These are phyloP conservation scores for Hoplodrina ambigua DNA, from an alignment of 2,888 invertebrate species.

Conservation along the genomic window DNA sequence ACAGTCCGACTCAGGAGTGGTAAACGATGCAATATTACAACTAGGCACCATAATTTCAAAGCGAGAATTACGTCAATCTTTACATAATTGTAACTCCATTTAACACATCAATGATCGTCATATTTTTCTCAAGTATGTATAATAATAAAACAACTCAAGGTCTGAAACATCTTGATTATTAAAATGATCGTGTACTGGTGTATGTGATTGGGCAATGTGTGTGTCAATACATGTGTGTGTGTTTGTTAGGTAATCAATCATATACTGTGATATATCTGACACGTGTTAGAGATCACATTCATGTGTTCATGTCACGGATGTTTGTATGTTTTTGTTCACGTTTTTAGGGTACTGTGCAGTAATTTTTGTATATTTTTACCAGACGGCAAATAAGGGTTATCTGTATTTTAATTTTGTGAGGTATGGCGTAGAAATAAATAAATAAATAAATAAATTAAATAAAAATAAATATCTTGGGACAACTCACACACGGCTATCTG, in stretches of 20 bases:
- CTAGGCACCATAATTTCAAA: neutral
- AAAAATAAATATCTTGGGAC: no score
- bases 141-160: slow-evolving; percentile 57
- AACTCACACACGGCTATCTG: no score
- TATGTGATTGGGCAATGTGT: slow-evolving; percentile 46
- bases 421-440: no score
- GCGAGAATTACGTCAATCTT: slow-evolving; percentile 40
- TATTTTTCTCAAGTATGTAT: slow-evolving; percentile 43
- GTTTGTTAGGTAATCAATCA: slow-evolving; percentile 68
- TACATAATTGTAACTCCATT: slow-evolving; percentile 36
- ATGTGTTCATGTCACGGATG: slow-evolving; percentile 54
- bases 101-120: slow-evolving; percentile 26
- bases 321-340: slow-evolving; percentile 37
- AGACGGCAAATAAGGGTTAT: no score
- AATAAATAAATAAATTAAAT: no score
- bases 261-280: slow-evolving; percentile 67
- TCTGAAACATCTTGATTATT: slow-evolving; percentile 54
- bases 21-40: neutral
- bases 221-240: slow-evolving; percentile 27
- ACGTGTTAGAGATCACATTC: slow-evolving; percentile 65
- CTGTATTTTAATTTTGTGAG: no score
- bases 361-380: slow-evolving; percentile 3
- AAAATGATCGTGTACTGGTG: slow-evolving; percentile 36
- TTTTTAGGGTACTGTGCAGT: slow-evolving; percentile 32
- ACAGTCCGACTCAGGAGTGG: neutral